A percentile compares a stretch with the other conserved stretches of the same genome.
phyloP scores from a whole-genome alignment of 1,140 invertebrate genomes.

The Papilio dardanus region DNA sequence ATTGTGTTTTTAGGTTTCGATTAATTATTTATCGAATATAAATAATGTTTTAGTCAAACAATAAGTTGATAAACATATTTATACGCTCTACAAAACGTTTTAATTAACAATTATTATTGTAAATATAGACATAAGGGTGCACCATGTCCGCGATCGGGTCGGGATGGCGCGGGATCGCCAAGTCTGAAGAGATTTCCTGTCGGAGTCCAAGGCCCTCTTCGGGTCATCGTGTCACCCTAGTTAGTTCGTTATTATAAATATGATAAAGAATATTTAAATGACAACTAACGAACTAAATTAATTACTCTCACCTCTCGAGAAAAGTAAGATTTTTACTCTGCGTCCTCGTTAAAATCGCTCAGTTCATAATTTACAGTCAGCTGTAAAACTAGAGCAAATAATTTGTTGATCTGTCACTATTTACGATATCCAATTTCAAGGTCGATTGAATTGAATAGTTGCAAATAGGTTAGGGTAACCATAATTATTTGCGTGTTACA shows the following conservation, averaged over 20 bases:
- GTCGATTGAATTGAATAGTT: slow-evolving; percentile 18
- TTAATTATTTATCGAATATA: not conserved
- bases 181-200: too few species aligned
- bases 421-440: slow-evolving; percentile 20
- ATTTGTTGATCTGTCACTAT: slow-evolving; percentile 10
- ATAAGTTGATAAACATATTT: slow-evolving; percentile 2
- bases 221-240: too few species aligned
- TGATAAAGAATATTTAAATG: not conserved
- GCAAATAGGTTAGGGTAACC: not conserved
- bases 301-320: not conserved
- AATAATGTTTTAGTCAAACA: not conserved
- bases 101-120: not conserved
- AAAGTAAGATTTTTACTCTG: too few species aligned
- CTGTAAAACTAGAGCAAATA: slow-evolving; percentile 14
- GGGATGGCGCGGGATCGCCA: too few species aligned
- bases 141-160: too few species aligned
- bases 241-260: too few species aligned
- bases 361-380: not conserved
- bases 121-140: too few species aligned
- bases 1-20: not conserved
- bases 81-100: not conserved
- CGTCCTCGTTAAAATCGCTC: too few species aligned
- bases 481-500: not conserved
- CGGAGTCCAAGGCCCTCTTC: too few species aligned
- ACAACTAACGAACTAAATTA: not conserved